Evolutionary conservation across 2,113 vertebrate genomes (phyloP).

Genomic region (Vireo altiloquus): DNA sequence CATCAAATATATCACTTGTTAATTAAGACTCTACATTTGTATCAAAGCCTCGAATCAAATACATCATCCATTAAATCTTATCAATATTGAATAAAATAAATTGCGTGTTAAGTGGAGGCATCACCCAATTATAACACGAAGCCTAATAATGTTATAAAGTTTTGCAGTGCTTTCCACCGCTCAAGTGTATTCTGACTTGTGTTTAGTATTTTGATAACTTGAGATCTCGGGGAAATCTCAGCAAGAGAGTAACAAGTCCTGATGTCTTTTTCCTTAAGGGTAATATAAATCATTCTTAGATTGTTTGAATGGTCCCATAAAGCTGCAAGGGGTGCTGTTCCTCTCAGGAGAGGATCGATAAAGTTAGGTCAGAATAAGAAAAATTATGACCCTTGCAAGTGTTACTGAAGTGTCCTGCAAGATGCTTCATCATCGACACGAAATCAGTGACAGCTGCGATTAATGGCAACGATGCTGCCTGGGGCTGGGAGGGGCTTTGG

Average conservation of each 20-base stretch:
- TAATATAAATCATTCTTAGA: constrained; percentile 11
- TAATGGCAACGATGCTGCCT: background rate
- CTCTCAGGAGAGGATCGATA: constrained; percentile 19
- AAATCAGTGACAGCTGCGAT: background rate
- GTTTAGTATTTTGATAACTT: constrained; percentile 1
- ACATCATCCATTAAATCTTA: constrained; percentile 56
- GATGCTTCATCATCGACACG: background rate
- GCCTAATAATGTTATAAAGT: constrained; percentile 3
- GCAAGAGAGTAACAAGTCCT: background rate
- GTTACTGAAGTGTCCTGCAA: background rate
- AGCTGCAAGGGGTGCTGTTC: background rate
- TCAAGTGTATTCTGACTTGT: background rate
- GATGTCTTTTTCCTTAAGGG: constrained; percentile 21
- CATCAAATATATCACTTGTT: constrained; percentile 61
- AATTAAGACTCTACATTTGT: constrained; percentile 66
- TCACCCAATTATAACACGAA: constrained; percentile 46
- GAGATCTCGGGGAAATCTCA: background rate
- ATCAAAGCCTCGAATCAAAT: constrained; percentile 48
- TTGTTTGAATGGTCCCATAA: constrained; percentile 2
- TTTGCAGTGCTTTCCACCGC: background rate
- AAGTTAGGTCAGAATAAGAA: constrained; percentile 12
- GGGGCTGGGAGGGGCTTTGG: background rate
- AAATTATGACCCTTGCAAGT: background rate
- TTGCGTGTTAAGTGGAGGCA: constrained; percentile 50
- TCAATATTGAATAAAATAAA: constrained; percentile 70